Evolutionary conservation across 2,797 vertebrate species (phyloP), one percentile per base, ranked within the genome.

Genomic region (Chromobotia macracanthus): DNA sequence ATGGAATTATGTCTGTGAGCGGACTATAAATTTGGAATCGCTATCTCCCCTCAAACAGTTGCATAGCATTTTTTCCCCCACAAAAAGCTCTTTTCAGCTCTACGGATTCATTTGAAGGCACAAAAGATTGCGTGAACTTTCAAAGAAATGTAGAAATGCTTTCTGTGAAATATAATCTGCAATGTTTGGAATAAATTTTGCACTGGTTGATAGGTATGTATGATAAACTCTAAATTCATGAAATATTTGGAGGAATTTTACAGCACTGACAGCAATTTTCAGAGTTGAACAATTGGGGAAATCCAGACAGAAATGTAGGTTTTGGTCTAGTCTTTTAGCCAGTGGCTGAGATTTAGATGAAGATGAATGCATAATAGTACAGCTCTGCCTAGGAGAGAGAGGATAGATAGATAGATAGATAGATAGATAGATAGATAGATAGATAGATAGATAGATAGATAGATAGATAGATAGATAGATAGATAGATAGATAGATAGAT

Each of bases 1-100:
- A 91, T 90, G 87, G 90, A 93, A 91, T 92, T 93, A 91, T 92
- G 91, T 92, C 90, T 93, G 89, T 90, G 91, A 91, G 92, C 90
- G 87, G 90, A 90, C 90, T 90, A 88, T 92, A 89, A 90, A 91
- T 91, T 89, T 90, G 84, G 91, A 92, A 90, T 89, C 50, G 72
- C 55, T 75, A 89, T 91, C 83, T 89, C 84, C 82, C 82, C 87
- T 83, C 86, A 72, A 88, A 90, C 84, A 78, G 56, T 87, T 89
- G 88, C 87, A 79, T 79, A 86, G 81, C 82, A 82, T 71, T 90
- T 89, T 87, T 81, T 44, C 25, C 80, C 87, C 82, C 84, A 46
- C 67, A 41, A 63, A 78, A 66, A 61, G 87, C 85, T 87, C 80
- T 70, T 84, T 82, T 81, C 86, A 89, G 84, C 86, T 35, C 11